Base-by-base conservation (phyloP, 2,797 vertebrate genomes). In the Taeniopygia guttata region DNA sequence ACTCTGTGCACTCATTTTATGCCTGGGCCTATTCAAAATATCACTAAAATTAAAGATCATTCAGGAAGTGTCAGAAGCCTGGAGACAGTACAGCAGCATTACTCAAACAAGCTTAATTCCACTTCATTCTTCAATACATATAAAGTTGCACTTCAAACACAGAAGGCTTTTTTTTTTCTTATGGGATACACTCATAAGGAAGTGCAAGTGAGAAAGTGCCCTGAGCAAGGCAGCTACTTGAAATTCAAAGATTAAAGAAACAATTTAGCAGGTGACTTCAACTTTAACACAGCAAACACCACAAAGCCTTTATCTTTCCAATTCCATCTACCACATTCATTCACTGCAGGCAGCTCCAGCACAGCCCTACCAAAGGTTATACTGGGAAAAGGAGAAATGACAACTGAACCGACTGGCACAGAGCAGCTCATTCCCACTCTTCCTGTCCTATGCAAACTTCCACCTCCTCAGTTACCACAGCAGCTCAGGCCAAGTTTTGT, bases 181-280 rank as follows among this genome's bases (percentile, higher is more conserved):
- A 67, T 32, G 42, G 59, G 48, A 55, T 49, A 45, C 3, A 7
- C 11, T 36, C 76, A 90, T 46, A 48, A 78, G 74, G 74, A 84
- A 88, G 51, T 79, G 40, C 43, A 91, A 87, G 69, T 51, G 82
- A 87, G 92, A 92, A 85, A 91, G 51, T 5, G 67, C 73, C 85
- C 52, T 6, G 32, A 94, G 85, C 49, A 68, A 89, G 62, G 54
- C 40, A 89, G 48, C 66, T 66, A 48, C 63, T 85, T 79, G 73
- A 88, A 95, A 83, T 52, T 75, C 59, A 78, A 59, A 82, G 69
- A 90, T 67, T 70, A 95, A 93, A 85, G 79, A 21, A 89, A 48
- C n/a, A 42, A 60, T 79, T 89, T 89, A 85, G 18, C 60, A 92
- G 55, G 56, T 59, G 54, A 68, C 36, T 92, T 68, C 58, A 89